phyloP scores from a whole-genome alignment of 2,888 invertebrate genomes.

The Zygothrica quintamaculata region DNA sequence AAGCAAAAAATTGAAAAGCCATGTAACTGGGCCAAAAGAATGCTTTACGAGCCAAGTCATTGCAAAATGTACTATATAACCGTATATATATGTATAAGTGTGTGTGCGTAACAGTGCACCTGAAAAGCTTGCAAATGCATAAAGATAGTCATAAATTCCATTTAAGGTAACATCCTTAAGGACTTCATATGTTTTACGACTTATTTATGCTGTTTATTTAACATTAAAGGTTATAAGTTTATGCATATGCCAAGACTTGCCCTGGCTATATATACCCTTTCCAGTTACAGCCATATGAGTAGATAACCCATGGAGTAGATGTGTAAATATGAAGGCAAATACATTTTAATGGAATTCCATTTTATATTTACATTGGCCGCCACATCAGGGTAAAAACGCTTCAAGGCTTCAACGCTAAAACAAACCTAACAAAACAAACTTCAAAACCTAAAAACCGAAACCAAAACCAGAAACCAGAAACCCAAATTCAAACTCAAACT shows the following conservation, averaged over 20 bases:
- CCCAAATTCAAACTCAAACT: slow-evolving; percentile 9
- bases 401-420: slow-evolving; percentile 46
- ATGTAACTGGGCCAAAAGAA: slow-evolving; percentile 44
- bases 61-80: too few relatives aligned
- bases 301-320: too few relatives aligned
- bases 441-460: slow-evolving; percentile 15
- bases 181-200: slow-evolving; percentile 43
- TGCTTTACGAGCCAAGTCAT: slow-evolving; percentile 30
- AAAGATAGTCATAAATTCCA: slow-evolving; percentile 26
- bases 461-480: slow-evolving; percentile 13
- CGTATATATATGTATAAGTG: too few relatives aligned
- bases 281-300: slow-evolving; percentile 2
- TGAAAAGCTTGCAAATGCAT: slow-evolving; percentile 18
- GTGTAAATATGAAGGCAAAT: slow-evolving; percentile 76
- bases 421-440: slow-evolving; percentile 67
- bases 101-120: too few relatives aligned
- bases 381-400: slow-evolving; percentile 30
- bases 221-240: slow-evolving; percentile 67
- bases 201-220: slow-evolving; percentile 75
- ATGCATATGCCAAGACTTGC: slow-evolving; percentile 28
- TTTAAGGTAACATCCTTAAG: not conserved
- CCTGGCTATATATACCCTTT: too few relatives aligned
- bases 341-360: slow-evolving; percentile 77
- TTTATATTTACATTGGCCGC: slow-evolving; percentile 61
- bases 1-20: slow-evolving; percentile 64